Percentiles rank a stretch among this genome's conserved stretches.
Conservation (phyloP, 2,888 invertebrate species). For the Syritta pipiens region DNA sequence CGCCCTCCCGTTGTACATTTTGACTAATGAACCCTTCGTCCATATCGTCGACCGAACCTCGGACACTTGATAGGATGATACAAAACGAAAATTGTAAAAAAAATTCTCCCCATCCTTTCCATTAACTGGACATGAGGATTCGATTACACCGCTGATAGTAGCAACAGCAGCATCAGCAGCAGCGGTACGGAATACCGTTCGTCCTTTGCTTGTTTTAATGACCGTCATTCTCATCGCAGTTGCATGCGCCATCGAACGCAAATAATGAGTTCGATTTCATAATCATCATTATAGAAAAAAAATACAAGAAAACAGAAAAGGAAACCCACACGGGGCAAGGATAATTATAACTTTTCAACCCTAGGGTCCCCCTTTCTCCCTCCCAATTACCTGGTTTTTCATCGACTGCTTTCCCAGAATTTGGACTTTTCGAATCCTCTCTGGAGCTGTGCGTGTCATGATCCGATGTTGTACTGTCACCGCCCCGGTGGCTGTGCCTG, state of each 20-base stretch:
- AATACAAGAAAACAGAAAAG: neutral
- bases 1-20: too few relatives aligned
- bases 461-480: conserved; percentile 77
- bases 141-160: conserved; percentile 27
- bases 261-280: conserved; percentile 41
- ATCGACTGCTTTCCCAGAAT: conserved; percentile 75
- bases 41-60: too few relatives aligned
- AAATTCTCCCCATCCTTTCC: neutral
- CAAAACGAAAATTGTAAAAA: neutral
- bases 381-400: conserved; percentile 76
- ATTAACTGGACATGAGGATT: conserved; percentile 26
- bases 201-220: conserved; percentile 33
- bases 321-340: neutral
- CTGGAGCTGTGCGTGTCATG: conserved; percentile 78
- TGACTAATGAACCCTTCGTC: too few relatives aligned
- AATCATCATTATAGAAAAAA: conserved; percentile 31
- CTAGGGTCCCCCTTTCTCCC: neutral
- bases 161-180: neutral
- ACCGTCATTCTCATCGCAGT: conserved; percentile 7
- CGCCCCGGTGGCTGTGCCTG: conserved; percentile 69
- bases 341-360: conserved; percentile 8
- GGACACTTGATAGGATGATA: conserved; percentile 5
- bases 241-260: conserved; percentile 16
- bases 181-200: conserved; percentile 22
- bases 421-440: conserved; percentile 79